Conservation (phyloP, 2,888 invertebrate species). For the Pyrocoelia pectoralis region DNA sequence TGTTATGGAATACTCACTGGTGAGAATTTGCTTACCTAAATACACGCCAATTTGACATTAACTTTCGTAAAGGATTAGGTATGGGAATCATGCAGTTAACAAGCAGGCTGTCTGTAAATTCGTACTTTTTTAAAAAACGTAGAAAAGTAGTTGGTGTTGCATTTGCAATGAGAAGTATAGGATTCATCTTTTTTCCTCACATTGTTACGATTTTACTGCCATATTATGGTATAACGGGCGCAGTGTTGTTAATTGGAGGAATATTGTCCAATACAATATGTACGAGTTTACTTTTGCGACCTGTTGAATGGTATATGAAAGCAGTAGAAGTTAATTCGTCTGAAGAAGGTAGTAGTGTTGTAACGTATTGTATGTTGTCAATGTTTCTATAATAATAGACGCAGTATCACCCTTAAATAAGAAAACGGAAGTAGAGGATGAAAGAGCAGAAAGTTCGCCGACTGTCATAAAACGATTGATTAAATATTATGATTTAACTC, state of each 20-base stretch:
- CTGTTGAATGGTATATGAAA: not conserved
- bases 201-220: not conserved
- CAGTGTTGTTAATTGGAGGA: not conserved
- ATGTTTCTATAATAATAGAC: too few relatives aligned
- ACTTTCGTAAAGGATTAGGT: too few relatives aligned
- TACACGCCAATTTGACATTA: too few relatives aligned
- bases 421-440: too few relatives aligned
- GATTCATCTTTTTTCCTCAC: not conserved
- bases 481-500: slow-evolving; percentile 65
- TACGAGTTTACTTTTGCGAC: not conserved
- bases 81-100: too few relatives aligned
- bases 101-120: not conserved
- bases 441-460: too few relatives aligned
- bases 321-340: too few relatives aligned
- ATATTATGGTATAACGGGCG: not conserved
- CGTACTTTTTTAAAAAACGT: not conserved
- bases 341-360: too few relatives aligned
- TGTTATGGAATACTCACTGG: not conserved
- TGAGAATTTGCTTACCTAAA: too few relatives aligned
- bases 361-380: too few relatives aligned
- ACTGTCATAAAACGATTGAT: not conserved
- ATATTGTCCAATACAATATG: not conserved
- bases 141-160: not conserved
- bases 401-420: too few relatives aligned
- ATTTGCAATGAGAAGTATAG: not conserved